Percentiles rank a stretch among this genome's conserved stretches.
Conservation (phyloP, 2,113 vertebrate species). For the Podarcis raffonei region DNA sequence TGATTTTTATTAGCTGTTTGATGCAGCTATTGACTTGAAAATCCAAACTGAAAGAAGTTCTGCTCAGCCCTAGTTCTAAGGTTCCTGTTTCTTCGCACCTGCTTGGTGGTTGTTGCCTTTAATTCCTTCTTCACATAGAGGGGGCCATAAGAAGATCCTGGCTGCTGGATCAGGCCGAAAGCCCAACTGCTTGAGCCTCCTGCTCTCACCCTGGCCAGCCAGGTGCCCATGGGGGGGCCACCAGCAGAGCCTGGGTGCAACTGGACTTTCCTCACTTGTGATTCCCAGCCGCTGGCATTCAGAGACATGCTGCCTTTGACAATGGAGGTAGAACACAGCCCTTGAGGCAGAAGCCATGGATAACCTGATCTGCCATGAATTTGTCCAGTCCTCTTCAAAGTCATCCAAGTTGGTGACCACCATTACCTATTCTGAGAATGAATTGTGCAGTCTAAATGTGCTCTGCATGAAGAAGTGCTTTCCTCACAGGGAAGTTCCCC, state of each 20-base stretch:
- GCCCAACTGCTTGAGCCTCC: slow-evolving; percentile 73
- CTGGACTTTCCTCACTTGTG: too few species aligned
- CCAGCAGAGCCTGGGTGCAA: too few species aligned
- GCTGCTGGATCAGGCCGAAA: slow-evolving; percentile 69
- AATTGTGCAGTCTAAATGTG: background rate
- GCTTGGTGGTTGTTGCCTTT: slow-evolving; percentile 53
- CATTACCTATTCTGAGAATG: too few species aligned
- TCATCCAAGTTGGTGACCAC: too few species aligned
- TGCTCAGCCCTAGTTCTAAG: background rate
- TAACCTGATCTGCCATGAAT: too few species aligned
- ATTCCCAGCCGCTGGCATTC: too few species aligned
- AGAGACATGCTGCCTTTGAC: too few species aligned
- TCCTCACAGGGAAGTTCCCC: background rate
- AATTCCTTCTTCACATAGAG: slow-evolving; percentile 56
- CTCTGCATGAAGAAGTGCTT: background rate
- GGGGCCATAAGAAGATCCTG: slow-evolving; percentile 10
- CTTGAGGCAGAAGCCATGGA: too few species aligned
- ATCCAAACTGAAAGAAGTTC: background rate
- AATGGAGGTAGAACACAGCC: too few species aligned
- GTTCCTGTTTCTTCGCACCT: background rate
- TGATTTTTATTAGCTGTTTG: background rate
- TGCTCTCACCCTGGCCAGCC: slow-evolving; percentile 20
- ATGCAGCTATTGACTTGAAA: background rate
- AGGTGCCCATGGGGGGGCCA: too few species aligned
- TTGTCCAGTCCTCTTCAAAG: too few species aligned